Evolutionary conservation across 2,113 vertebrate species (phyloP).

Genomic region (Ageneiosus marmoratus): DNA sequence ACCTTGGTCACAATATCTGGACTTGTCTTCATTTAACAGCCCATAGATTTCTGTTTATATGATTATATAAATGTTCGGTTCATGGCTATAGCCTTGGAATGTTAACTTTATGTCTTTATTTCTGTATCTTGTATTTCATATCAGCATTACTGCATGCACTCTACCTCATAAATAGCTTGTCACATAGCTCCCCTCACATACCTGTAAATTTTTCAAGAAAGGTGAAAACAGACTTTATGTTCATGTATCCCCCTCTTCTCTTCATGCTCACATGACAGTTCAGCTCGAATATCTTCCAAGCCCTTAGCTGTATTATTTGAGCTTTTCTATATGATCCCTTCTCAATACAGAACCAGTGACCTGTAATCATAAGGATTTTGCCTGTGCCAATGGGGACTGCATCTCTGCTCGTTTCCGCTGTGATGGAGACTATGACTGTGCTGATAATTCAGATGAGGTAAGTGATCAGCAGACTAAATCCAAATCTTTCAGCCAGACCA

Average conservation of each 20-base stretch:
- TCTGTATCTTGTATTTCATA: background rate
- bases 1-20: too few relatives aligned
- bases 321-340: slow-evolving; percentile 37
- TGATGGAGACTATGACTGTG: slow-evolving; percentile 86
- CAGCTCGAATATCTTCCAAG: background rate
- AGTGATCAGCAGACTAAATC: slow-evolving; percentile 42
- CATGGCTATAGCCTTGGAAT: background rate
- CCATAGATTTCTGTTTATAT: too few relatives aligned
- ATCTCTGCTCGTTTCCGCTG: slow-evolving; percentile 85
- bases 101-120: background rate
- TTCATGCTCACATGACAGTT: background rate
- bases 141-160: background rate
- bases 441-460: slow-evolving; percentile 84
- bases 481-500: background rate
- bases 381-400: slow-evolving; percentile 84
- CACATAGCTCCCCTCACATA: slow-evolving; percentile 24
- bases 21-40: too few relatives aligned
- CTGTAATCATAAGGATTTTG: slow-evolving; percentile 82
- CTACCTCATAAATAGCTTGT: slow-evolving; percentile 26
- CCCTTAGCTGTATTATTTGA: background rate
- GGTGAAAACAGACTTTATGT: slow-evolving; percentile 33
- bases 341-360: slow-evolving; percentile 78
- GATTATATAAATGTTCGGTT: too few relatives aligned
- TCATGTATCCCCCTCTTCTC: background rate
- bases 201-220: slow-evolving; percentile 30